Base-by-base conservation (phyloP, 2,797 vertebrate genomes). In the Darevskia nairensis region DNA sequence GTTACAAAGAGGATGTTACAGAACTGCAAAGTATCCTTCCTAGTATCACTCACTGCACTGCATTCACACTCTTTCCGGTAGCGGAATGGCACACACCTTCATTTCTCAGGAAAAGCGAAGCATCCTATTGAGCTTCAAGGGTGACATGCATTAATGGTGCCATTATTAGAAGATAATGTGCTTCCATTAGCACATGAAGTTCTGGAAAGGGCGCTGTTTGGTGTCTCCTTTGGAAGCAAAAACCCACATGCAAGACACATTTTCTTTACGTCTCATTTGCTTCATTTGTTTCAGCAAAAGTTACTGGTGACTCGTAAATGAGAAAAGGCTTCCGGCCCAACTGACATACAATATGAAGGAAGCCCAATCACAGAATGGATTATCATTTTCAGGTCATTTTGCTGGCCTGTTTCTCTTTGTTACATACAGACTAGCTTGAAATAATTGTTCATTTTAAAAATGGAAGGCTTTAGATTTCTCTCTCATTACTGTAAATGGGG, bases 121-220 rank as follows among this genome's bases (percentile, higher is more conserved):
- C 44, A 44, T 46, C 3, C 0, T 77, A 76, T 23, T 87, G 29
- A 76, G 71, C 23, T 68, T 87, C 59, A 69, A 50, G 86, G 71
- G 78, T 90, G 74, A 84, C 69, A 80, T 44, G 29, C 86, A 87
- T 76, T 80, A 85, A 87, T 69, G 78, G 71, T 69, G 50, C 77
- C 69, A 85, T 87, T 87, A 87, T 75, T 80, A 87, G 72, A 84
- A 44, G 64, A 85, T 81, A 69, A 90, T 80, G 71, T 84, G 77
- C 77, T 90, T 68, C 86, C 89, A 90, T 90, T 87, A 90, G 89
- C 44, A 55, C 44, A 76, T 29, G 32, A 21, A 81, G 81, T 80
- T 80, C 59, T 69, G 89, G 69, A 87, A 66, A 84, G 71, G 71
- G 61, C 69, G 68, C 25, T 55, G 32, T 21, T 50, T 11, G 6